phyloP scores from a whole-genome alignment of 2,113 vertebrate genomes.

The Tinamus guttatus region DNA sequence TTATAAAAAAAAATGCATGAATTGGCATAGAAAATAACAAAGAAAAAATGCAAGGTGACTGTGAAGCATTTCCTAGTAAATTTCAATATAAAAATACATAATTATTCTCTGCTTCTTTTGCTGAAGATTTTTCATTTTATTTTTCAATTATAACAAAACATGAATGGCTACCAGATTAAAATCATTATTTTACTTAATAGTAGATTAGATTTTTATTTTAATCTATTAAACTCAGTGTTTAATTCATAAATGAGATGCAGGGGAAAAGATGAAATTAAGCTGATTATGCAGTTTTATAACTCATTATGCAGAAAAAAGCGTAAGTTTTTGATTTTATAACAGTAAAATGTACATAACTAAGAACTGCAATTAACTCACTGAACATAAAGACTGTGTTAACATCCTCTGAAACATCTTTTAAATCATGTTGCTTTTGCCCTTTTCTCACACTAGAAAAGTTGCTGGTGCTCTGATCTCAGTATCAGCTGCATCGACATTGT shows the following conservation, averaged over 20 bases:
- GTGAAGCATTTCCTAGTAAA: not conserved
- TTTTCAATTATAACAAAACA: not conserved
- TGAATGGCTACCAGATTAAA: not conserved
- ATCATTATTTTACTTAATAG: not conserved
- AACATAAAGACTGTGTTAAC: not conserved
- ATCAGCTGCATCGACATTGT: not conserved
- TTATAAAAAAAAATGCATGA: not conserved
- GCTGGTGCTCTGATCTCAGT: not conserved
- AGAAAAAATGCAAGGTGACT: not conserved
- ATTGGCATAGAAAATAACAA: not conserved
- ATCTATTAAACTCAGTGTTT: not conserved
- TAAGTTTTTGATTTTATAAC: conserved; percentile 1
- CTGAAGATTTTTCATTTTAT: not conserved
- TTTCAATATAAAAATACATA: not conserved
- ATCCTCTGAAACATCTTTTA: not conserved
- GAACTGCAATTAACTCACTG: not conserved
- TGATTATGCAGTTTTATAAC: not conserved
- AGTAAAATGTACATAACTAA: not conserved
- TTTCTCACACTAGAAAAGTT: not conserved
- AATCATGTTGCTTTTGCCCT: not conserved
- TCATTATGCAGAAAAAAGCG: not conserved
- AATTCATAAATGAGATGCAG: not conserved
- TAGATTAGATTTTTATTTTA: conserved; percentile 21
- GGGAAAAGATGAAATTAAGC: not conserved
- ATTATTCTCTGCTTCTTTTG: not conserved